phyloP scores from a whole-genome alignment of 2,888 invertebrate species.

The Rhingia rostrata region DNA sequence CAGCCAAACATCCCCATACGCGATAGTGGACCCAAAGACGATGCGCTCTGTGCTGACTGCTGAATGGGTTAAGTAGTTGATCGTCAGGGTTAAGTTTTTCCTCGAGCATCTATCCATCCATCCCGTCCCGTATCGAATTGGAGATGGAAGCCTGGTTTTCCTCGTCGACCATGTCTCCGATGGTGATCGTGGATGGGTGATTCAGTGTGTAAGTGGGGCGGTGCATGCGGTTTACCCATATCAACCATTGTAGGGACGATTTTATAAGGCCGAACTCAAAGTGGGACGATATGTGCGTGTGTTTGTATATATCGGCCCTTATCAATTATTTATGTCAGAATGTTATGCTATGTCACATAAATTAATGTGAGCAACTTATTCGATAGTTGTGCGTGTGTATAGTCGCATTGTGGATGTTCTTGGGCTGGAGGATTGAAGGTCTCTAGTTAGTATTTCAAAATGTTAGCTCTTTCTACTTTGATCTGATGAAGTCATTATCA shows the following conservation, averaged over 20 bases:
- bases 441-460: background rate
- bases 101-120: background rate
- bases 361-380: constrained; percentile 81
- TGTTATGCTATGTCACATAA: constrained; percentile 82
- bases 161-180: background rate
- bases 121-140: background rate
- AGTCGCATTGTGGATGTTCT: background rate
- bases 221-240: background rate
- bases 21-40: constrained; percentile 17
- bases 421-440: background rate
- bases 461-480: background rate
- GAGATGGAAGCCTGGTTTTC: constrained; percentile 8
- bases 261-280: constrained; percentile 23
- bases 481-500: too few species aligned
- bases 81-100: constrained; percentile 58
- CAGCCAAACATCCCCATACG: constrained; percentile 33
- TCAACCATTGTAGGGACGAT: constrained; percentile 29
- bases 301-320: constrained; percentile 75
- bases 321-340: constrained; percentile 82
- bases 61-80: constrained; percentile 62
- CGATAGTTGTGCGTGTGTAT: constrained; percentile 28
- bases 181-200: background rate
- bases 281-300: constrained; percentile 38
- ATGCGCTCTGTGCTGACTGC: constrained; percentile 30
- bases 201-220: constrained; percentile 16